Conservation (phyloP, 2,888 invertebrate genomes). For the Drosophila pseudotakahashii region DNA sequence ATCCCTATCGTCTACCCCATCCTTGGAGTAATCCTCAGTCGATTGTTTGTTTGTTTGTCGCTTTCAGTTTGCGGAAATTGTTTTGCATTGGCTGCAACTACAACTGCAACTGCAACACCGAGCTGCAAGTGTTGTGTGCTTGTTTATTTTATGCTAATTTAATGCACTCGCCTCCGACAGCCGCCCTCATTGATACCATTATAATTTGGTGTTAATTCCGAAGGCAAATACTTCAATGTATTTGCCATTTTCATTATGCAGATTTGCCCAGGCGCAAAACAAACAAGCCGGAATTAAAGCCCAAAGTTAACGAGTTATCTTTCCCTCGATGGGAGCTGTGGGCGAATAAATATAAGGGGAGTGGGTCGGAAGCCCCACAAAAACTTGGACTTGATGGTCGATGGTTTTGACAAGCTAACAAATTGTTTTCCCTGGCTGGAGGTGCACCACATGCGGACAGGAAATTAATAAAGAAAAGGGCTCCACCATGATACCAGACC, state of each 20-base stretch:
- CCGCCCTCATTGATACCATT: conserved; percentile 57
- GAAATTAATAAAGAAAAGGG: conserved; percentile 75
- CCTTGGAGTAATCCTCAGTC: conserved; percentile 7
- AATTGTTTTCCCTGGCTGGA: conserved; percentile 77
- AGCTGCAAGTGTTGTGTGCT: conserved; percentile 33
- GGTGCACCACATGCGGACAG: conserved; percentile 79
- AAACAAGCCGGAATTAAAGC: conserved; percentile 36
- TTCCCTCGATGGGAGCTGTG: conserved; percentile 24
- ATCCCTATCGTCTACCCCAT: conserved; percentile 3
- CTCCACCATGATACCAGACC: conserved; percentile 40
- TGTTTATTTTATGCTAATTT: conserved; percentile 78
- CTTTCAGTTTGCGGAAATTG: conserved; percentile 55
- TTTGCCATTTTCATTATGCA: conserved; percentile 72
- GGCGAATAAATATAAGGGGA: conserved; percentile 30
- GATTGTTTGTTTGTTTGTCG: conserved; percentile 54
- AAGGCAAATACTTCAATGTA: conserved; percentile 57
- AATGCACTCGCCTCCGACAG: conserved; percentile 60
- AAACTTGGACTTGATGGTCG: conserved; percentile 58
- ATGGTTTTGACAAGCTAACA: conserved; percentile 78
- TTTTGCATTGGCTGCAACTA: conserved; percentile 54
- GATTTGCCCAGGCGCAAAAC: conserved; percentile 48
- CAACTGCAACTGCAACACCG: conserved; percentile 32
- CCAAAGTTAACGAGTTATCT: conserved; percentile 63
- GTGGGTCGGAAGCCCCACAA: conserved; percentile 18
- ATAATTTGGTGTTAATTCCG: conserved; percentile 71